Evolutionary conservation across 2,113 vertebrate genomes (phyloP), one percentile per base, ranked within the genome.

Genomic region (Haplochromis vanheusdeni): DNA sequence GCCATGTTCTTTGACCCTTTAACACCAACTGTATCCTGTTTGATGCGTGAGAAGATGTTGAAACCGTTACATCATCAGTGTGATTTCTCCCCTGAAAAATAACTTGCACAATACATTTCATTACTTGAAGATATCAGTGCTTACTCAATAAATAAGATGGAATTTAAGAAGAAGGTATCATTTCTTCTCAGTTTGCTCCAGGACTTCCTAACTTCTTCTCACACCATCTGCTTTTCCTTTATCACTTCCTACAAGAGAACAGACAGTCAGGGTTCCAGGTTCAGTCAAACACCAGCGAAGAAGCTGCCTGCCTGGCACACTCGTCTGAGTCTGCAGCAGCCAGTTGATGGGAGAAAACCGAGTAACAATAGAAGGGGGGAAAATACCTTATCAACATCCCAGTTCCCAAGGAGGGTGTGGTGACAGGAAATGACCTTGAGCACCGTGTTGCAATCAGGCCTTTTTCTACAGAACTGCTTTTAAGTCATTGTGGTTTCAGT

Each of bases 291-390:
- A 73, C 19, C 68, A 79, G 73, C 5, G 4, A 52, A 40, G 88
- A 77, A 9, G 6, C 84, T 54, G 85, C 23, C 49, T n/a, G 47
- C 52, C 54, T 73, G 77, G 91, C 68, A 58, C 68, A 42, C 58
- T 70, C 2, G 12, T 68, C 75, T 82, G 75, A 23, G 85, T 86
- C 83, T 80, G 35, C 37, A 19, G 28, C 81, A 65, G 56, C 21
- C 47, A 9, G 6, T 7, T 19, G 83, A 83, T 19, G 83, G 84
- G 83, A 88, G 86, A 94, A 93, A 90, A 80, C 7, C 11, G 37
- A 93, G 90, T 95, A 96, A 96, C 95, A 96, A 96, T 96, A 85
- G 94, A 86, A 88, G 26, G 37, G 7, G 7, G 89, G 55, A 87
- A 90, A 90, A 83, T 92, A 82, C 80, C 86, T 91, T 70, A 88